phyloP scores from a whole-genome alignment of 2,888 invertebrate genomes.

The Hirtodrosophila cameraria region DNA sequence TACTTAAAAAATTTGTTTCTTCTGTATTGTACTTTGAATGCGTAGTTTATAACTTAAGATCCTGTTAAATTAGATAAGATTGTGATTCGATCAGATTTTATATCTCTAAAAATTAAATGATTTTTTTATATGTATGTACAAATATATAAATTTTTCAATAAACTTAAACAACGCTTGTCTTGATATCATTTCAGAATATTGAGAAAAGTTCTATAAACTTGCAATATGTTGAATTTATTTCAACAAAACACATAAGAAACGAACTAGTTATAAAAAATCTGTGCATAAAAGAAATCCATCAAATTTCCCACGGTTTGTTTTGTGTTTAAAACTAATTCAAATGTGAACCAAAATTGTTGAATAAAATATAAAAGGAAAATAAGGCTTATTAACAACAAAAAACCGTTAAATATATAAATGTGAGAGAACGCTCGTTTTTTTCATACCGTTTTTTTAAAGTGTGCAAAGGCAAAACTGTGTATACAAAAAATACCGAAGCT shows the following conservation, averaged over 20 bases:
- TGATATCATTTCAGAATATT: conserved; percentile 53
- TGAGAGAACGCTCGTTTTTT: conserved; percentile 18
- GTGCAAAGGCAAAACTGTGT: conserved; percentile 7
- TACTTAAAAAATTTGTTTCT: too few species aligned
- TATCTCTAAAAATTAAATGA: too few species aligned
- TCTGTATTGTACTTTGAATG: too few species aligned
- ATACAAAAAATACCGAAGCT: conserved; percentile 3
- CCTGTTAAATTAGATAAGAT: too few species aligned
- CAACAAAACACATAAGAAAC: conserved; percentile 3
- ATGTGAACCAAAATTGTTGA: conserved; percentile 4
- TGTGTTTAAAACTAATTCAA: conserved; percentile 35
- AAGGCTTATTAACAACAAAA: conserved; percentile 31
- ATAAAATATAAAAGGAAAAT: conserved; percentile 34
- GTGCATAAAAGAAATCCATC: conserved; percentile 14
- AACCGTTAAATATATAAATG: neutral
- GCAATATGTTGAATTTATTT: conserved; percentile 9
- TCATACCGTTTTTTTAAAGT: conserved; percentile 47
- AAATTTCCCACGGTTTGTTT: conserved; percentile 44
- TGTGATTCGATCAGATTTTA: too few species aligned
- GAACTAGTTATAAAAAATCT: neutral
- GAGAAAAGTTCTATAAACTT: conserved; percentile 52
- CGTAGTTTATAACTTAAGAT: too few species aligned
- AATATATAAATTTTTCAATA: too few species aligned
- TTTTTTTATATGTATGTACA: too few species aligned
- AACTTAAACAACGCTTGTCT: neutral